Percentiles rank a stretch among this genome's conserved stretches.
phyloP scores from a whole-genome alignment of 2,797 vertebrate species.

The Cyprinella venusta region DNA sequence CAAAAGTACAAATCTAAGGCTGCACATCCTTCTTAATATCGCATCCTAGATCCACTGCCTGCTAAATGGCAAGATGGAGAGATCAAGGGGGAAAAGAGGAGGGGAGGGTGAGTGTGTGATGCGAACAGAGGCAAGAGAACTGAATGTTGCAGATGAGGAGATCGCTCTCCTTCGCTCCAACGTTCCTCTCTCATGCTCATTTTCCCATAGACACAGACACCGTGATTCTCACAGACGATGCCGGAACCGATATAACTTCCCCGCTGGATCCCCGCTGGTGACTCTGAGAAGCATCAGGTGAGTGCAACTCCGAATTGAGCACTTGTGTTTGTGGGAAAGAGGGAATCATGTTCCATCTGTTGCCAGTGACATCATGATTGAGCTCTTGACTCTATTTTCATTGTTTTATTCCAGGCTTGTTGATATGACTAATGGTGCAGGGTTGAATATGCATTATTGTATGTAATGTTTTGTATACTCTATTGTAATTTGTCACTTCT shows the following conservation, averaged over 20 bases:
- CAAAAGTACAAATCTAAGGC: not conserved
- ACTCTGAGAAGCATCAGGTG: slow-evolving; percentile 71
- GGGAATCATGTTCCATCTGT: not conserved
- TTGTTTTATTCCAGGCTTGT: not conserved
- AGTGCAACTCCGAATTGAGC: slow-evolving; percentile 54
- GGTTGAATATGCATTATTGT: not conserved
- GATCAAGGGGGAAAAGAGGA: slow-evolving; percentile 58
- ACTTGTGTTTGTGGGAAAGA: not conserved
- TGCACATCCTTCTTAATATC: not conserved
- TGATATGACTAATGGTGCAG: not conserved
- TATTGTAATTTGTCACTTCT: not conserved
- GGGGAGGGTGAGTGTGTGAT: slow-evolving; percentile 60
- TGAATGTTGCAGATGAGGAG: slow-evolving; percentile 71
- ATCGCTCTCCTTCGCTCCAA: slow-evolving; percentile 50
- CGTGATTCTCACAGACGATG: not conserved
- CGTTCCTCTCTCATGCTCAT: slow-evolving; percentile 43
- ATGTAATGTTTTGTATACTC: not conserved
- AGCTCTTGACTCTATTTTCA: slow-evolving; percentile 11
- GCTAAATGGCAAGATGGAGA: slow-evolving; percentile 31
- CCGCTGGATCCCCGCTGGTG: slow-evolving; percentile 45
- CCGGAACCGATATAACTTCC: slow-evolving; percentile 19
- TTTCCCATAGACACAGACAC: slow-evolving; percentile 58
- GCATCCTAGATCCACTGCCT: not conserved
- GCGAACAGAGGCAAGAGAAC: slow-evolving; percentile 73
- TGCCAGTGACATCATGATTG: slow-evolving; percentile 12